Evolutionary conservation across 2,888 invertebrate genomes (phyloP), one percentile per base, ranked within the genome.

Genomic region (Oligia strigilis): DNA sequence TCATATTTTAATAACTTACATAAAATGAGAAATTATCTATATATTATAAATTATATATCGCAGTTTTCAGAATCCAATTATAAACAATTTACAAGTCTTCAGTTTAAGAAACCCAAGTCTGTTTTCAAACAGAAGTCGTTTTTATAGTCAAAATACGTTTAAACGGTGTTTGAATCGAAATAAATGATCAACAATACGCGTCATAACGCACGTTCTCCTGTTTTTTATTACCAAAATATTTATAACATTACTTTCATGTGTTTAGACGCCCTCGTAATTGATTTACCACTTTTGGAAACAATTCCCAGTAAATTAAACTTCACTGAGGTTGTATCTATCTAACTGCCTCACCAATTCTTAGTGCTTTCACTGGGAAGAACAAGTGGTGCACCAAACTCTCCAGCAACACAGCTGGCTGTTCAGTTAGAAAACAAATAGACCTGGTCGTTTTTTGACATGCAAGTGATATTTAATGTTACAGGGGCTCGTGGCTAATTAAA

Each of bases 161-260:
- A 58, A 64, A 9, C 69, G 11, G 4, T 64, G 46, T 72, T 67
- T 69, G 40, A 67, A 85, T 72, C 23, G 43, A 36, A 82, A 75
- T 55, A 64, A 71, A 73, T n/a, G 11, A 58, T 49, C 17, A 65
- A 72, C 66, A 80, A 65, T 69, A n/a, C 17, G 55, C 83, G 13
- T 67, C 36, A 75, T 70, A 70, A 73, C 0, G 55, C 49, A 70
- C 49, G 52, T 71, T 69, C 62, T 75, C 46, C 14, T 43, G 49
- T 3, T 79, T 79, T 86, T 78, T 77, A 74, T 79, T 46, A 69
- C 69, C n/a, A 62, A 74, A 55, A 74, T 87, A 72, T 87, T 84
- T 66, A 70, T 29, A 71, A 43, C n/a, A 77, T 78, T 19, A 62
- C 62, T 80, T 73, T 60, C 62, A 52, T 65, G 29, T 65, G 2